Conservation (phyloP, 2,113 vertebrate species). For the Chunga burmeisteri region DNA sequence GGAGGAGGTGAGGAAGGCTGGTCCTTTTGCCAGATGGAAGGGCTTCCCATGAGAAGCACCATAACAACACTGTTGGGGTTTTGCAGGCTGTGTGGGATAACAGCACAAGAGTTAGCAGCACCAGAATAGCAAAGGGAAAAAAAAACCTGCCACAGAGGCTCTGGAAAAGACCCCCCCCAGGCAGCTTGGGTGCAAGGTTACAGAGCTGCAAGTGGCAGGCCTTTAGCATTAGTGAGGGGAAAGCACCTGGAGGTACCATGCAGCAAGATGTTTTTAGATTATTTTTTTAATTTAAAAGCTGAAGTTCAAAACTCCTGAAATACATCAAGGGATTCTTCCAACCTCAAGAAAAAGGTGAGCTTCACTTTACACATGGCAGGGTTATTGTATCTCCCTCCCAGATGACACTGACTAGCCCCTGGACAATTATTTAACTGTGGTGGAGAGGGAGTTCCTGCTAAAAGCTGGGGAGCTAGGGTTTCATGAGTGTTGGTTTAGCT, state of each 20-base stretch:
- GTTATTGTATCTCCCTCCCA: not conserved
- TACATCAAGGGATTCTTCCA: not conserved
- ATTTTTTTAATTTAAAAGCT: not conserved
- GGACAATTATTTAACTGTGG: not conserved
- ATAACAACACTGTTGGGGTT: not conserved
- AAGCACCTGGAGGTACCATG: not conserved
- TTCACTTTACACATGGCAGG: not conserved
- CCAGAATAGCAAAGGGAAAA: not conserved
- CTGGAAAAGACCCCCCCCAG: not conserved
- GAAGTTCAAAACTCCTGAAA: not conserved
- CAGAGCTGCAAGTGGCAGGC: not conserved
- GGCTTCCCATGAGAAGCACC: not conserved
- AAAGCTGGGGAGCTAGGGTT: not conserved
- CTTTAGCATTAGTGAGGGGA: not conserved
- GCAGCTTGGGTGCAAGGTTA: not conserved
- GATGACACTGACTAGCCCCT: not conserved
- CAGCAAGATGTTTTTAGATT: not conserved
- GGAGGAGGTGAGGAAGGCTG: not conserved
- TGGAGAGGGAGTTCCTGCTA: not conserved
- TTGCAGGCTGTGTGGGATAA: not conserved
- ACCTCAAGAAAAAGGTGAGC: not conserved
- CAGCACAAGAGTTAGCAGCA: not conserved
- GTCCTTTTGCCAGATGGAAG: not conserved
- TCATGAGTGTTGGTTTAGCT: not conserved
- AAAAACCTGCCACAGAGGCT: not conserved